Evolutionary conservation across 2,113 vertebrate species (phyloP), one percentile per base, ranked within the genome.

Genomic region (Talpa occidentalis): DNA sequence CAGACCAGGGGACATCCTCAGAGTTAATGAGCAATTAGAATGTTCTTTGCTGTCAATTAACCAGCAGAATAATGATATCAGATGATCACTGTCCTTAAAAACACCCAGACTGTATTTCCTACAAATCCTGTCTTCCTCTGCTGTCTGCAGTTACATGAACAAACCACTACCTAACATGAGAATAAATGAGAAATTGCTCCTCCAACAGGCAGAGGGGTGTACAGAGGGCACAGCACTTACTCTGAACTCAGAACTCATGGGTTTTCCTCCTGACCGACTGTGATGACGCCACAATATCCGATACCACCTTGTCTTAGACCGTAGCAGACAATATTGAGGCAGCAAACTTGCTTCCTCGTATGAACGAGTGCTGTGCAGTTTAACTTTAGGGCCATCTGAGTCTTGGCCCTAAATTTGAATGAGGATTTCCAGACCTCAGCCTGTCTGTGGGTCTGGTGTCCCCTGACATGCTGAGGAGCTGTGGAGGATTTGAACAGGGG

Each of bases 11-110:
- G 69, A 49, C 92, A 79, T 96, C 95, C 90, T 59, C 84, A 95
- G 84, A 93, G 94, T 90, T 97, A 97, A 98, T 59, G 64, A 98
- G 95, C 90, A 98, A 97, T 97, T 98, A 97, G 95, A 88, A 90
- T 15, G 4, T 79, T 97, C 95, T 97, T 96, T 79, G 90, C 70
- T 96, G 79, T 95, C 95, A 96, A 76, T 97, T 96, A 96, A 52
- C 92, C 73, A 83, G 91, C 96, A 95, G 96, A 97, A 94, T 97
- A 97, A 96, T 97, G 89, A 97, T 54, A 83, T 91, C 47, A 42
- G 97, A 74, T 86, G 95, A 98, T 62, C 56, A 60, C 44, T 91
- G 32, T 90, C 93, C 94, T 97, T 97, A 96, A 84, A 95, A 97
- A 7, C 76, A 78, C 62, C 47, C 42, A 0, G 2, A 87, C 79